Evolutionary conservation across 2,113 vertebrate species (phyloP).

Genomic region (Coracopsis vasa): DNA sequence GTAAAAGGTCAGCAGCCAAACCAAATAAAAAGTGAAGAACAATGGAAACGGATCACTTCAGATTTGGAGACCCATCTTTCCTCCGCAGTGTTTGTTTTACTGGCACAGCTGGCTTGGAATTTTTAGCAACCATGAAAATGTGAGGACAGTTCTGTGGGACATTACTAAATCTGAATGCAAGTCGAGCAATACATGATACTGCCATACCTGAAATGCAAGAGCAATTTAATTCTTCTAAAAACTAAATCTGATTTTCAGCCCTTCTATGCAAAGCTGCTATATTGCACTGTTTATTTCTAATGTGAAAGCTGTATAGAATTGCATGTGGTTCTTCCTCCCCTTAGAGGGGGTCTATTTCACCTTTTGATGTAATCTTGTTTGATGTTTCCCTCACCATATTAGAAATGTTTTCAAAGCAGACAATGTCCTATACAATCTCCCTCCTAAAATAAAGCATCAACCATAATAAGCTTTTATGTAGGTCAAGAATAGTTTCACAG

Average conservation of each 20-base stretch:
- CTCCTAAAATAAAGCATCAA: constrained; percentile 3
- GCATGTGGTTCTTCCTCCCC: not conserved
- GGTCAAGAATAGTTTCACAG: constrained; percentile 36
- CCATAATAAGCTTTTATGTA: not conserved
- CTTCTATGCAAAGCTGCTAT: not conserved
- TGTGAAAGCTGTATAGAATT: not conserved
- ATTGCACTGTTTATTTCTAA: not conserved
- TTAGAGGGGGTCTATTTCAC: not conserved
- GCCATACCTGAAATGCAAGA: not conserved
- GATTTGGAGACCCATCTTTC: not conserved
- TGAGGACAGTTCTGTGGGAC: not conserved
- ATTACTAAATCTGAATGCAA: not conserved
- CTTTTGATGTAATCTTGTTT: constrained; percentile 36
- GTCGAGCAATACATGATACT: not conserved
- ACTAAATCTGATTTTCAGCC: not conserved
- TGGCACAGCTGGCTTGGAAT: not conserved
- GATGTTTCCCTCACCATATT: not conserved
- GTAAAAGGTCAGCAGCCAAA: not conserved
- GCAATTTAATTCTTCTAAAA: not conserved
- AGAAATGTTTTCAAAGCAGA: constrained; percentile 31
- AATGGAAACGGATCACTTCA: not conserved
- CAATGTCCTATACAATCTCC: constrained; percentile 7
- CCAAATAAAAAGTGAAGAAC: not conserved
- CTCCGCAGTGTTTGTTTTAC: not conserved
- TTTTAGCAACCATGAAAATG: not conserved